Evolutionary conservation across 1,140 invertebrate genomes (phyloP).

Genomic region (Dolichoris vasculosae): DNA sequence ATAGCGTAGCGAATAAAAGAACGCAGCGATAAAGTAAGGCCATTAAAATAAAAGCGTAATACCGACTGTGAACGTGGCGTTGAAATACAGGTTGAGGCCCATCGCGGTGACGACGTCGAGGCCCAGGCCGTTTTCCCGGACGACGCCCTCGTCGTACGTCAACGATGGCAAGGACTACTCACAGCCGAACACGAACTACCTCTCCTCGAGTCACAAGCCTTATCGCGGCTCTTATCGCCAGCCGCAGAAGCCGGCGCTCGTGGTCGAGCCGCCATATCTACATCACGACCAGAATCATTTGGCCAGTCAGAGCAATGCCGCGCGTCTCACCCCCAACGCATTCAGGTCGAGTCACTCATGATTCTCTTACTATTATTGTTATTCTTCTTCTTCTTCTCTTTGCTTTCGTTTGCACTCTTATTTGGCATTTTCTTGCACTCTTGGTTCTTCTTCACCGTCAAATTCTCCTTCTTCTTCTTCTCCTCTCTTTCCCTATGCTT

Average conservation of each 20-base stretch:
- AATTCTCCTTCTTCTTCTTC: no score
- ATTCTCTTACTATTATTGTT: neutral
- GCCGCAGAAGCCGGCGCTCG: slow-evolving; percentile 24
- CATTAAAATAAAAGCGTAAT: neutral
- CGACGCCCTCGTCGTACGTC: slow-evolving; percentile 45
- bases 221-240: slow-evolving; percentile 43
- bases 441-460: neutral
- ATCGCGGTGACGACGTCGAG: slow-evolving; percentile 56
- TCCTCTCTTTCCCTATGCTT: no score
- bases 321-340: neutral
- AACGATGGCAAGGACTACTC: slow-evolving; percentile 50
- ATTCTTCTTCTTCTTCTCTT: neutral
- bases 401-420: neutral
- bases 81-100: slow-evolving; percentile 52
- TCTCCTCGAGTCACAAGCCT: slow-evolving; percentile 40
- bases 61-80: neutral
- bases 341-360: slow-evolving; percentile 32
- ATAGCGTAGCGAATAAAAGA: no score
- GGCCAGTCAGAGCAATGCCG: slow-evolving; percentile 24
- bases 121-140: slow-evolving; percentile 54
- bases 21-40: no score
- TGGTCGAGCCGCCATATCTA: slow-evolving; percentile 48
- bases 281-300: slow-evolving; percentile 50
- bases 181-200: slow-evolving; percentile 58
- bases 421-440: neutral